phyloP scores from a whole-genome alignment of 1,140 invertebrate species.

The Halotydeus destructor region DNA sequence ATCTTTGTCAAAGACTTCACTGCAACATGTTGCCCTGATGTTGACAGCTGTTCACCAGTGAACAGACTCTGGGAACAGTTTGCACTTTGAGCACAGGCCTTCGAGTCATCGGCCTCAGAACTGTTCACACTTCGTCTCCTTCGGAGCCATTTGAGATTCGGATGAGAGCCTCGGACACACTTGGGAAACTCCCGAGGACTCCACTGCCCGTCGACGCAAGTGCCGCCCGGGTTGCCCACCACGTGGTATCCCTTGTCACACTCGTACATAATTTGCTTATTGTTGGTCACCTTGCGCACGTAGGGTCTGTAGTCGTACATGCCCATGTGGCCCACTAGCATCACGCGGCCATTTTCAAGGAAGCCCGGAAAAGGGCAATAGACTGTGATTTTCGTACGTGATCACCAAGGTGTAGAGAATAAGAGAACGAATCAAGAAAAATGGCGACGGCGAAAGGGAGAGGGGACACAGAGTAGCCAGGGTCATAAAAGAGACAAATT shows the following conservation, averaged over 20 bases:
- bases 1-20: no score
- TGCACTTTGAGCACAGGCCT: background rate
- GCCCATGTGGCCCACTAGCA: slow-evolving; percentile 88
- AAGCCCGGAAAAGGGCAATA: slow-evolving; percentile 84
- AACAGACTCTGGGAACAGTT: no score
- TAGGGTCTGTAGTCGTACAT: slow-evolving; percentile 91
- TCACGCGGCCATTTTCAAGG: slow-evolving; percentile 68
- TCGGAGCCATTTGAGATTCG: slow-evolving; percentile 12
- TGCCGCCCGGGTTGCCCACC: slow-evolving; percentile 70
- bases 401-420: no score
- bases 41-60: no score
- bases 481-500: no score
- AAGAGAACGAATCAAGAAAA: background rate
- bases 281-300: slow-evolving; percentile 67
- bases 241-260: slow-evolving; percentile 75
- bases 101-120: no score
- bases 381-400: slow-evolving; percentile 36
- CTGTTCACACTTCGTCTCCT: no score
- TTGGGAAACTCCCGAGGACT: slow-evolving; percentile 57
- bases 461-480: no score
- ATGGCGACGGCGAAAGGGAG: no score
- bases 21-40: no score
- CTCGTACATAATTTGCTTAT: slow-evolving; percentile 90
- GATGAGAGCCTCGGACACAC: slow-evolving; percentile 33
- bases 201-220: slow-evolving; percentile 72